phyloP scores from a whole-genome alignment of 2,113 vertebrate genomes.

The Myiozetetes cayanensis region DNA sequence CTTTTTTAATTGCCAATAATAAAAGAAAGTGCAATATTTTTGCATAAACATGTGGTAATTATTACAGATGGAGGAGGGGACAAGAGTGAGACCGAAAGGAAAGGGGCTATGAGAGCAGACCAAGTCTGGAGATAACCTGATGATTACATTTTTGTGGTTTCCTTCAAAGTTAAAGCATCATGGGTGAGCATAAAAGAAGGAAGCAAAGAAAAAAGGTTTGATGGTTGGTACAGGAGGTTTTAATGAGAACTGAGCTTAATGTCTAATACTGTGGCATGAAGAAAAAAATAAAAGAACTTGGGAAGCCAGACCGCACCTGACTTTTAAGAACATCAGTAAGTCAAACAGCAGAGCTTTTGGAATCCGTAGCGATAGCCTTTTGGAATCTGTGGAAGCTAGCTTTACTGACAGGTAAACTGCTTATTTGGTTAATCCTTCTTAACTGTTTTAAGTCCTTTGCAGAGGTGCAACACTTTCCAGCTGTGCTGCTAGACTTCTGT shows the following conservation, averaged over 20 bases:
- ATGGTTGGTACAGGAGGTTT: conserved; percentile 48
- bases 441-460: background rate
- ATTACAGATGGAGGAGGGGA: conserved; percentile 61
- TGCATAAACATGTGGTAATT: conserved; percentile 75
- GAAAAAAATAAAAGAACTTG: background rate
- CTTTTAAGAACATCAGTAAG: background rate
- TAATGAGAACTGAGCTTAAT: conserved; percentile 18
- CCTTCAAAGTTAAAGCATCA: conserved; percentile 78
- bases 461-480: background rate
- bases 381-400: background rate
- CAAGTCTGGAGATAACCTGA: conserved; percentile 78
- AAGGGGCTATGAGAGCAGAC: conserved; percentile 56
- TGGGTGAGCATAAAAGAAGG: conserved; percentile 47
- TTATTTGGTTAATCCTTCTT: conserved; percentile 29
- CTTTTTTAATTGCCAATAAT: conserved; percentile 23
- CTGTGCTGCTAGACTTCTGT: background rate
- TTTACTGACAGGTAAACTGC: conserved; percentile 14
- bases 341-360: conserved; percentile 1
- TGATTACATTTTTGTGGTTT: conserved; percentile 86
- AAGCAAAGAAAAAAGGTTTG: conserved; percentile 36
- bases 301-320: conserved; percentile 21
- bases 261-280: background rate
- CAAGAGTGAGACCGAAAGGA: background rate
- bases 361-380: background rate
- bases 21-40: conserved; percentile 16